Conservation (phyloP, 2,113 vertebrate genomes). For the Percopsis transmontana region DNA sequence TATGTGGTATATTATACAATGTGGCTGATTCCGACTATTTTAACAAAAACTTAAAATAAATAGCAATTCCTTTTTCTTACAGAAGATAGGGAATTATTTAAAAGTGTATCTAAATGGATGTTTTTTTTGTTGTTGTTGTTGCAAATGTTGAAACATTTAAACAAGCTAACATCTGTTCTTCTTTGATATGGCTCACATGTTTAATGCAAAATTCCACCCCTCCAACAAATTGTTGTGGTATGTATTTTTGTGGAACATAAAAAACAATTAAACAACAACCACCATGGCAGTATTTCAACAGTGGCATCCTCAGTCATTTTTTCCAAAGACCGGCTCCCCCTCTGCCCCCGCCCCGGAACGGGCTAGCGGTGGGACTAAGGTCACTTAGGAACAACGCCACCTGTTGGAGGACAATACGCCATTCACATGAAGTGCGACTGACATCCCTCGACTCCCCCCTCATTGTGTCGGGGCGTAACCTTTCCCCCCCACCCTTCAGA, state of each 20-base stretch:
- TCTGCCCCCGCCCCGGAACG: slow-evolving; percentile 11
- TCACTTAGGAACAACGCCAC: slow-evolving; percentile 67
- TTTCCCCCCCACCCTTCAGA: slow-evolving; percentile 60
- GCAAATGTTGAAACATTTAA: slow-evolving; percentile 7
- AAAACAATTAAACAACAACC: no score
- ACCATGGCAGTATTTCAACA: background rate
- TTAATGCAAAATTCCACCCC: background rate
- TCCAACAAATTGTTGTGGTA: no score
- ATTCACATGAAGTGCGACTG: slow-evolving; percentile 63
- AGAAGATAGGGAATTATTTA: no score
- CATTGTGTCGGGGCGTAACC: slow-evolving; percentile 54
- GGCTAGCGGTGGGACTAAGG: slow-evolving; percentile 38
- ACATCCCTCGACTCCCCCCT: slow-evolving; percentile 64
- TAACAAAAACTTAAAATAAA: no score
- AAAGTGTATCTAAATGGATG: no score
- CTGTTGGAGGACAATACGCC: slow-evolving; percentile 72
- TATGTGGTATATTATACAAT: no score
- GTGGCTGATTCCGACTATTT: no score
- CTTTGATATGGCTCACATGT: background rate
- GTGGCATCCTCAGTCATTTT: slow-evolving; percentile 4
- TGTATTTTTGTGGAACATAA: no score
- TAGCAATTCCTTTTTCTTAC: no score
- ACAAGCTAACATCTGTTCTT: background rate
- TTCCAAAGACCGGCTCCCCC: no score
- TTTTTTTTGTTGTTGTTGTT: no score